These are phyloP conservation scores for Ia io DNA, from an alignment of 2,113 vertebrate species.

Conservation along the genomic window DNA sequence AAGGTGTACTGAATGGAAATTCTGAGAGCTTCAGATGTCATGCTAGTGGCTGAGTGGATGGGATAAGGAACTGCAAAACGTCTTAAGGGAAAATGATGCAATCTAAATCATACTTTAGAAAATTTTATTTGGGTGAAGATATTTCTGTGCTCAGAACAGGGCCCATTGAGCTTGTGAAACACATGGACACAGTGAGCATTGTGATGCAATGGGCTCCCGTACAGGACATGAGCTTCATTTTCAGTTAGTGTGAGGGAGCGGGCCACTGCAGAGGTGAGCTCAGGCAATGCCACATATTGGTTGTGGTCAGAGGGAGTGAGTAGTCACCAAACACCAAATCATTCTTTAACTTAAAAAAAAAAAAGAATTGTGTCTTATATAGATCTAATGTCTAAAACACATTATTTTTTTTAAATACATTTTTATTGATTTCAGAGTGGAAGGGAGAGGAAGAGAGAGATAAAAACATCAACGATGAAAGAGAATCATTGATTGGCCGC, in stretches of 20 bases:
- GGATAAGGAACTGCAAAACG: neutral
- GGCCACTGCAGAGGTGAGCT: neutral
- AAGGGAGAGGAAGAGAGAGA: too few relatives aligned
- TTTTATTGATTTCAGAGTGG: too few relatives aligned
- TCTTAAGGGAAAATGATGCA: neutral
- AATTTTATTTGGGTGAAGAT: neutral
- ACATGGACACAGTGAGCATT: neutral
- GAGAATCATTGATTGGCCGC: too few relatives aligned
- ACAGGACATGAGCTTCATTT: neutral
- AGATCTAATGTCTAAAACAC: neutral
- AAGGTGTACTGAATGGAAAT: neutral
- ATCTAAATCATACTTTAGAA: constrained; percentile 6
- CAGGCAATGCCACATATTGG: neutral
- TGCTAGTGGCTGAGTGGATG: neutral
- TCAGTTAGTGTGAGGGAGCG: neutral
- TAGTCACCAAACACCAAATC: neutral
- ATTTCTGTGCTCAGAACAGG: neutral
- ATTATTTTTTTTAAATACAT: too few relatives aligned
- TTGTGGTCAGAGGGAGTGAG: neutral
- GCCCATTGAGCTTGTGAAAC: neutral
- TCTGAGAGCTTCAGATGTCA: neutral
- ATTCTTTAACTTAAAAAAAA: neutral
- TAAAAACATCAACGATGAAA: too few relatives aligned
- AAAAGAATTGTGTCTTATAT: neutral
- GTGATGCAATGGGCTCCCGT: neutral